phyloP scores from a whole-genome alignment of 64 coral and sea anemone species.

The Actinia tenebrosa region DNA sequence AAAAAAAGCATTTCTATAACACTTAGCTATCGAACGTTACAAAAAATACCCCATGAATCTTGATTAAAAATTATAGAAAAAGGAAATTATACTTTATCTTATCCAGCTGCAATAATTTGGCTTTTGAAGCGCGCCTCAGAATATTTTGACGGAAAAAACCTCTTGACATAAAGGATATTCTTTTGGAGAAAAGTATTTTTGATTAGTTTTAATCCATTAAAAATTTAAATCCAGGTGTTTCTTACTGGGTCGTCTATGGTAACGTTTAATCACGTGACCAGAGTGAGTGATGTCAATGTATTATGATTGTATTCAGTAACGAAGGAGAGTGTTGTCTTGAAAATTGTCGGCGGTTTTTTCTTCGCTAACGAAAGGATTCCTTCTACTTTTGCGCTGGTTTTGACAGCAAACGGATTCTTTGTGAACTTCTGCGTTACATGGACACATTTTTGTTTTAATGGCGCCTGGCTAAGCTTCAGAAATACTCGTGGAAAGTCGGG shows the following conservation, averaged over 20 bases:
- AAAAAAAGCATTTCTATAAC: neutral
- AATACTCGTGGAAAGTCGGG: neutral
- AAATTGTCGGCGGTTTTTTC: neutral
- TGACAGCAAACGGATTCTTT: neutral
- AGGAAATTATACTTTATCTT: too few species aligned
- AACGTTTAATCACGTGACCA: conserved; percentile 3
- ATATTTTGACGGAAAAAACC: neutral
- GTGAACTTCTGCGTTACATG: neutral
- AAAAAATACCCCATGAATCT: neutral
- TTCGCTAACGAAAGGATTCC: neutral
- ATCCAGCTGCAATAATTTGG: neutral
- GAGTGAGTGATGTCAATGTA: neutral
- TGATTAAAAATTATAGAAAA: too few species aligned
- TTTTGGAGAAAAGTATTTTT: neutral
- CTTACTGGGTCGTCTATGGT: neutral
- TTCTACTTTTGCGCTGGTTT: neutral
- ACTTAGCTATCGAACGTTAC: neutral
- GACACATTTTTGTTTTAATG: neutral
- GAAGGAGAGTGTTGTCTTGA: neutral
- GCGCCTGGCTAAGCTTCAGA: neutral
- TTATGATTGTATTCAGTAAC: neutral
- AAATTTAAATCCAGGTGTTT: neutral
- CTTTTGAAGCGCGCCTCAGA: neutral
- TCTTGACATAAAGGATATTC: neutral
- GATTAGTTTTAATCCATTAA: neutral